Percentiles rank a stretch among this genome's conserved stretches.
Evolutionary conservation across 2,113 vertebrate species (phyloP).

Genomic region (Motacilla alba): DNA sequence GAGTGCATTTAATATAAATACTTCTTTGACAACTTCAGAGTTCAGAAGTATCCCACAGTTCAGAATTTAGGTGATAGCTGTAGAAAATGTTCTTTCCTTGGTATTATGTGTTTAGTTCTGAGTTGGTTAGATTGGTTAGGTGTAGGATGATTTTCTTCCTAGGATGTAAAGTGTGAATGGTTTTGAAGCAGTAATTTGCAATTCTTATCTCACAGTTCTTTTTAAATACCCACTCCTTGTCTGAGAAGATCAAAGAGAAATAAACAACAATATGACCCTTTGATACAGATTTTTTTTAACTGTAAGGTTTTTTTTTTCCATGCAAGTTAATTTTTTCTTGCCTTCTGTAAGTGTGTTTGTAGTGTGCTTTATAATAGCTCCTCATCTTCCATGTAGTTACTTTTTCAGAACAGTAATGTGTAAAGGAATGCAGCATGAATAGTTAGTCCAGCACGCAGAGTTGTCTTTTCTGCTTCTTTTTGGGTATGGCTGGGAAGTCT

Average conservation of each 20-base stretch:
- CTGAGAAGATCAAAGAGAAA: background rate
- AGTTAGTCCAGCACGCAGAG: background rate
- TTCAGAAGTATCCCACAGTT: background rate
- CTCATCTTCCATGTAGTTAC: background rate
- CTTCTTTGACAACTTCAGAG: background rate
- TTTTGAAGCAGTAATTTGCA: background rate
- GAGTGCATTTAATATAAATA: background rate
- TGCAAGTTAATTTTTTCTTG: background rate
- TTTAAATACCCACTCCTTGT: background rate
- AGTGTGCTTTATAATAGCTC: background rate
- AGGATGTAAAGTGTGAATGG: background rate
- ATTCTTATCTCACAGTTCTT: background rate
- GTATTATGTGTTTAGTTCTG: background rate
- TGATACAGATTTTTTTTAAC: background rate
- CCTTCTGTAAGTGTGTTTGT: background rate
- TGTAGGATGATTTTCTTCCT: background rate
- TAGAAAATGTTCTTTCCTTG: background rate
- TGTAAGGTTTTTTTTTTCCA: background rate
- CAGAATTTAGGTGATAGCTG: background rate
- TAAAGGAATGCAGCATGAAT: background rate
- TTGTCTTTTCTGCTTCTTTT: background rate
- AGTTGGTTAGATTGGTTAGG: background rate
- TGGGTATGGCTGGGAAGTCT: background rate
- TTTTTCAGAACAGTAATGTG: background rate
- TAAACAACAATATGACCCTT: background rate